Conservation (phyloP, 2,113 vertebrate species). For the Ifrita kowaldi region DNA sequence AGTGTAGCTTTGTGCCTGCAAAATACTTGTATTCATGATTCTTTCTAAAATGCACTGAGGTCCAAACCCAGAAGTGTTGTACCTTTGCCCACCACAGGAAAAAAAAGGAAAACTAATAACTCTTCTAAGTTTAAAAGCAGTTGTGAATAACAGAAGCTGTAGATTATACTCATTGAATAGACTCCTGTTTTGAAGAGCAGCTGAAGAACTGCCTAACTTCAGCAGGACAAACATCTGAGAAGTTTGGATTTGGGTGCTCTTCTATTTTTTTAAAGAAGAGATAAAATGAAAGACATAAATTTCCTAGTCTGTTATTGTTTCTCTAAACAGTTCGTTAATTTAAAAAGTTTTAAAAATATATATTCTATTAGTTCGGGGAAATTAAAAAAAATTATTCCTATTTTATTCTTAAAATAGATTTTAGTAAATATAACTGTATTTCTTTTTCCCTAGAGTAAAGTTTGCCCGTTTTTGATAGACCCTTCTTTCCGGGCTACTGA, state of each 20-base stretch:
- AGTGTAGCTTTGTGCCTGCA: not conserved
- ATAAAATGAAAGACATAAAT: not conserved
- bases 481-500: constrained; percentile 92
- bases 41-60: not conserved
- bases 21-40: not conserved
- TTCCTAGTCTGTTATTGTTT: not conserved
- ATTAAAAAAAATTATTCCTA: not conserved
- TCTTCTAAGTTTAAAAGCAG: not conserved
- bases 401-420: not conserved
- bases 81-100: not conserved
- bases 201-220: not conserved
- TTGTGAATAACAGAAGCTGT: not conserved
- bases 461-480: constrained; percentile 93
- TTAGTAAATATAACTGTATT: not conserved
- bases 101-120: not conserved
- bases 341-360: not conserved
- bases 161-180: not conserved
- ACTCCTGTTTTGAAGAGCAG: not conserved
- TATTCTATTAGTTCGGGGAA: not conserved
- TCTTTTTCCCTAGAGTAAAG: constrained; percentile 76
- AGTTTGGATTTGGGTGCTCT: not conserved
- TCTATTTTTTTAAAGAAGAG: not conserved
- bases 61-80: not conserved
- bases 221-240: not conserved
- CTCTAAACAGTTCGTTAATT: not conserved